Conservation (phyloP, 2,113 vertebrate genomes). For the Heloderma charlesbogerti region DNA sequence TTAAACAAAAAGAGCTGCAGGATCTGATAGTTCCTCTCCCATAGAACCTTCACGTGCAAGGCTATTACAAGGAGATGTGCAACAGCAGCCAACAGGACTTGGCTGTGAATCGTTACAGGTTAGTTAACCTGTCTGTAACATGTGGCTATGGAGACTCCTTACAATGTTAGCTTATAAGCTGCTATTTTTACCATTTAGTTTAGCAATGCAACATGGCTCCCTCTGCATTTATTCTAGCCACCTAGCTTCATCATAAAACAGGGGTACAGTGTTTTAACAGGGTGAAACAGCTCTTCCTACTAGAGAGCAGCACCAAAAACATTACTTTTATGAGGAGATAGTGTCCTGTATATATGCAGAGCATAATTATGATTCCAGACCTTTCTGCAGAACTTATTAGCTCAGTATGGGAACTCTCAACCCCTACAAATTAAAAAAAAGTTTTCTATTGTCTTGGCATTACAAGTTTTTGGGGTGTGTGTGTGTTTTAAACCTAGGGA, state of each 20-base stretch:
- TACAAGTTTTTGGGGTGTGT: not conserved
- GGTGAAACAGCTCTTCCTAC: not conserved
- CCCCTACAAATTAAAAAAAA: not conserved
- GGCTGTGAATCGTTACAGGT: not conserved
- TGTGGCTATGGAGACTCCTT: not conserved
- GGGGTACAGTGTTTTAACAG: not conserved
- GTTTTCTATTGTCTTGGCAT: slow-evolving; percentile 8
- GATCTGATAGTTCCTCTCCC: not conserved
- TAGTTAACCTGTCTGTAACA: not conserved
- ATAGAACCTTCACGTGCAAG: not conserved
- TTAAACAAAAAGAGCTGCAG: not conserved
- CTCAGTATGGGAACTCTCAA: not conserved
- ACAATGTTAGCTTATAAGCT: not conserved
- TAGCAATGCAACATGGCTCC: not conserved
- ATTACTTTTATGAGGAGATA: not conserved
- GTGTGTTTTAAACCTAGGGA: not conserved
- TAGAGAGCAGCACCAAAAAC: not conserved
- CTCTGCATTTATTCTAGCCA: not conserved
- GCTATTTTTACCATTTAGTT: not conserved
- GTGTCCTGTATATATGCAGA: not conserved
- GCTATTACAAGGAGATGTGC: too few relatives aligned
- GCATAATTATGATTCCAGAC: slow-evolving; percentile 1
- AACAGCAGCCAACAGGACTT: not conserved
- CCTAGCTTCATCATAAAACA: not conserved
- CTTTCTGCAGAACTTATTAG: not conserved